phyloP scores from a whole-genome alignment of 2,797 vertebrate species.

The Pampus argenteus region DNA sequence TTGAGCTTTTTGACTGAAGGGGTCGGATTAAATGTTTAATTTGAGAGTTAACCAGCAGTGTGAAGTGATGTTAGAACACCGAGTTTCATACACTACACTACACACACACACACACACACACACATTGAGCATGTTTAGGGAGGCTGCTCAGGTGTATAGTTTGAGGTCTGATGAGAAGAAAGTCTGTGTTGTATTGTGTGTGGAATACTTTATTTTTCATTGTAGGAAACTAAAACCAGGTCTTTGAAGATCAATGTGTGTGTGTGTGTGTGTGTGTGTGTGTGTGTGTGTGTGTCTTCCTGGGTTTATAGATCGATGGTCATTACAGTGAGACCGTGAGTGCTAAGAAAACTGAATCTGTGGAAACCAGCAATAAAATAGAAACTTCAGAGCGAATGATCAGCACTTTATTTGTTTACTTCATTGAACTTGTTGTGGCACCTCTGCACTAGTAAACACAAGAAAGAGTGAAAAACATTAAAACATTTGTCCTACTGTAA shows the following conservation, averaged over 20 bases:
- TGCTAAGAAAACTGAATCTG: not conserved
- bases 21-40: slow-evolving; percentile 45
- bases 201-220: slow-evolving; percentile 51
- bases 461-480: too few relatives aligned
- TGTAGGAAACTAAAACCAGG: slow-evolving; percentile 27
- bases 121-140: not conserved
- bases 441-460: too few relatives aligned
- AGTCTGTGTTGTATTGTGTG: slow-evolving; percentile 36
- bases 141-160: slow-evolving; percentile 46
- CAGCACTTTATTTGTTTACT: not conserved
- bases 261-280: slow-evolving; percentile 9
- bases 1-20: slow-evolving; percentile 7
- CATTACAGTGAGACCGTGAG: not conserved
- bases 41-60: slow-evolving; percentile 29
- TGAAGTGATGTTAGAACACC: slow-evolving; percentile 12
- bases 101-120: slow-evolving; percentile 29
- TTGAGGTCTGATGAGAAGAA: slow-evolving; percentile 55
- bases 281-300: not conserved
- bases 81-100: slow-evolving; percentile 36
- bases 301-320: not conserved
- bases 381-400: not conserved
- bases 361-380: not conserved
- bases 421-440: too few relatives aligned
- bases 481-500: too few relatives aligned
- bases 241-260: slow-evolving; percentile 46